phyloP scores from a whole-genome alignment of 2,888 invertebrate genomes.

The Slavum lentiscoides region DNA sequence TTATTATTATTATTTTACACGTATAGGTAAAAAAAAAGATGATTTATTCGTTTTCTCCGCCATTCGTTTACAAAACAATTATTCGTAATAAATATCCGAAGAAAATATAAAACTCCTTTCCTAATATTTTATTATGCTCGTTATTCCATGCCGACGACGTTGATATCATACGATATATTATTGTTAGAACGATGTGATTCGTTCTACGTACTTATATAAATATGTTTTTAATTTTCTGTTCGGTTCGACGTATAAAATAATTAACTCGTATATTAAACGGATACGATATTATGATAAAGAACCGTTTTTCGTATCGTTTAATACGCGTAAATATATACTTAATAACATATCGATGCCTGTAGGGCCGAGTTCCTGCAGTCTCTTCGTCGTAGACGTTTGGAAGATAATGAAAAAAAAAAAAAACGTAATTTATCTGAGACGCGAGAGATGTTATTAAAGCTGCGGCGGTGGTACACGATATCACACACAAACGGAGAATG shows the following conservation, averaged over 20 bases:
- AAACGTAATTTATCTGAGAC: too few relatives aligned
- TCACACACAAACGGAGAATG: too few relatives aligned
- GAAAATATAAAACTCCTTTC: too few relatives aligned
- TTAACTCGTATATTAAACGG: neutral
- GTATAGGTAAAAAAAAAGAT: too few relatives aligned
- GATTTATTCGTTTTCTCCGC: too few relatives aligned
- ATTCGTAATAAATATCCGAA: too few relatives aligned
- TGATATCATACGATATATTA: neutral
- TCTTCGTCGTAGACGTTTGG: neutral
- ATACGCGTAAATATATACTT: neutral
- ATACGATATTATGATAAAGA: neutral
- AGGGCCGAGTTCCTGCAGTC: neutral
- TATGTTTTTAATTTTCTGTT: neutral
- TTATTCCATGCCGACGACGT: neutral
- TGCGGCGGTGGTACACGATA: too few relatives aligned
- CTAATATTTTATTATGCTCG: too few relatives aligned
- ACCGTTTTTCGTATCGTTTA: slow-evolving; percentile 7
- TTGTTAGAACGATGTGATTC: neutral
- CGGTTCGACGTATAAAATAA: neutral
- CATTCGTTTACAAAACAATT: too few relatives aligned
- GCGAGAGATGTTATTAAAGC: too few relatives aligned
- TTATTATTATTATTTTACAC: too few relatives aligned
- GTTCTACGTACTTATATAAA: neutral
- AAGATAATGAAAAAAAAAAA: too few relatives aligned
- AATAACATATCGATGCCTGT: neutral